Evolutionary conservation across 2,797 vertebrate genomes (phyloP), one percentile per base, ranked within the genome.

Genomic region (Octomys mimax): DNA sequence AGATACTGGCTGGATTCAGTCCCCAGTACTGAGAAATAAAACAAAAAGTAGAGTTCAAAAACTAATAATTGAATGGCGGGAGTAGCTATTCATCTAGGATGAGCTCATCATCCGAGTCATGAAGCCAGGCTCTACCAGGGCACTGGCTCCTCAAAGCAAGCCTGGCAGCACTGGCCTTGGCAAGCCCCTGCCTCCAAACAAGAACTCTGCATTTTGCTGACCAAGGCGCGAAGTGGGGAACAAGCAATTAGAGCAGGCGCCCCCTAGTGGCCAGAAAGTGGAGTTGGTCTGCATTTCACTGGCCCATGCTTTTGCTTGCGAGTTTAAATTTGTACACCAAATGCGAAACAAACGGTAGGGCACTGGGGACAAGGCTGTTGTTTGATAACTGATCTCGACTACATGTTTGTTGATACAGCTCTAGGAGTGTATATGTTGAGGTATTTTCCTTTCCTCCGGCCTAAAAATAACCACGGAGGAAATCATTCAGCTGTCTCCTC

Each of bases 261-360:
- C 97, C 93, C 68, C 97, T 97, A 61, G 71, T 93, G 97, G 87
- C 78, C 64, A 0, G n/a, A 82, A 91, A 52, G 4, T 87, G 49
- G 22, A 87, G 62, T 89, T 33, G 21, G 39, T 49, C 22, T 36
- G 52, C 36, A 24, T 91, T 94, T 96, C 49, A 8, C 28, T 84
- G 49, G 46, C 16, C 26, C 8, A 11, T 19, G 6, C 36, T 3
- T 24, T 26, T 6, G 75, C 73, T 61, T 80, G 59, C 49, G 82
- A 75, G 39, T 16, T 94, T 57, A 78, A 89, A 80, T 75, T 75
- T 46, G 39, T 85, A 62, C 8, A 21, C 6, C 3, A 70, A 64
- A 79, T 70, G 94, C 64, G 61, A 91, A 83, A 89, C 16, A 84
- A 95, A 91, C 52, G 46, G 92, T 89, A 49, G 42, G 61, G 59